A percentile compares a stretch with the other conserved stretches of the same genome.
Conservation (phyloP, 2,888 invertebrate genomes). For the Dromius quadrimaculatus region DNA sequence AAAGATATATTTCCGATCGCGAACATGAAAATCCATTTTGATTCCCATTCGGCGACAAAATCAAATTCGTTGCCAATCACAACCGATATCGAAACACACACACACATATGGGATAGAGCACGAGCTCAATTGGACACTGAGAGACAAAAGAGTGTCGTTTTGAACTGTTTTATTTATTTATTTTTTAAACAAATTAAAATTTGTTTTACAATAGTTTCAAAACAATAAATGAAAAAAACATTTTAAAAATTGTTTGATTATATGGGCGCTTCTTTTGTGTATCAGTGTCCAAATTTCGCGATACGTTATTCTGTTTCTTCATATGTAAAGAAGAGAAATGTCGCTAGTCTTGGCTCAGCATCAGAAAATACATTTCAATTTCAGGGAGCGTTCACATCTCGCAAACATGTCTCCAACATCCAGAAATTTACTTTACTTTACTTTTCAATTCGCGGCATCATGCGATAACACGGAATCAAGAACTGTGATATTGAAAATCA, state of each 20-base stretch:
- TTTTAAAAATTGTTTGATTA: no score
- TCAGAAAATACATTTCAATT: conserved; percentile 49
- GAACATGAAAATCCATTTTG: conserved; percentile 50
- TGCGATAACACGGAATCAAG: no score
- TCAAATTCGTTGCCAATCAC: conserved; percentile 51
- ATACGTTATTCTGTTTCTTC: conserved; percentile 46
- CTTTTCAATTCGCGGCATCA: no score
- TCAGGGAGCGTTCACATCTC: conserved; percentile 41
- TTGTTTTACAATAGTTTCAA: no score
- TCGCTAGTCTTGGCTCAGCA: conserved; percentile 31
- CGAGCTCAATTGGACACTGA: conserved; percentile 2
- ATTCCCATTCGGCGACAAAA: conserved; percentile 50
- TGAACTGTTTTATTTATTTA: no score
- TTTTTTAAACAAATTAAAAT: no score
- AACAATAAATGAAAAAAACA: no score
- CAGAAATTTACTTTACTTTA: conserved; percentile 38
- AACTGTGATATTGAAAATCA: no score
- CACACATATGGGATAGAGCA: conserved; percentile 22
- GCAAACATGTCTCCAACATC: conserved; percentile 7
- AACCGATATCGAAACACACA: conserved; percentile 46
- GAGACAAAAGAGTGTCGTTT: neutral
- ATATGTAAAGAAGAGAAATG: conserved; percentile 27
- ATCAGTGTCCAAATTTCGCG: neutral
- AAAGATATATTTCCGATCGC: conserved; percentile 46
- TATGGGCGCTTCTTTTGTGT: neutral